phyloP scores from a whole-genome alignment of 1,140 invertebrate genomes.

The Bombus vancouverensis region DNA sequence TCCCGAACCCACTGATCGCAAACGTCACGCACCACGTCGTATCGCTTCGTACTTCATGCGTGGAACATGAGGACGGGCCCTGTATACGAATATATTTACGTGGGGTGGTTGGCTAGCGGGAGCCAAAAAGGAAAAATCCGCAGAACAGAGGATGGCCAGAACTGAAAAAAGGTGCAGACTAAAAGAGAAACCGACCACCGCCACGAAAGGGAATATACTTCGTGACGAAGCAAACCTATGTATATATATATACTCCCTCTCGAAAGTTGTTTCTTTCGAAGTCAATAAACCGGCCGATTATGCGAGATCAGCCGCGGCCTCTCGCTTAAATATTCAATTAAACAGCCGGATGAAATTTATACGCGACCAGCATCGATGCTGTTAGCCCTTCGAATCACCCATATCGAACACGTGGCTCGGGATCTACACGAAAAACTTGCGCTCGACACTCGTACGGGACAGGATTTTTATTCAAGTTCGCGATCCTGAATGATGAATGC shows the following conservation, averaged over 20 bases:
- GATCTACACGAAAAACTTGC: background rate
- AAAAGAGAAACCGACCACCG: slow-evolving; percentile 37
- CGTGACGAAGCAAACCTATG: slow-evolving; percentile 30
- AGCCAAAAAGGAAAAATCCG: background rate
- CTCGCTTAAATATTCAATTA: slow-evolving; percentile 49
- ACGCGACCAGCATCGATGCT: slow-evolving; percentile 6
- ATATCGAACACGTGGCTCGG: background rate
- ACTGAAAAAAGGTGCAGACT: slow-evolving; percentile 11
- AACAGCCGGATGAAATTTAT: slow-evolving; percentile 47
- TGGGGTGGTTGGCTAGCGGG: background rate
- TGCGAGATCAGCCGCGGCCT: slow-evolving; percentile 38
- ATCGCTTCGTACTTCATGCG: slow-evolving; percentile 64
- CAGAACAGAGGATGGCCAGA: slow-evolving; percentile 16
- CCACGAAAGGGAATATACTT: slow-evolving; percentile 45
- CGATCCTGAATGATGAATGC: background rate
- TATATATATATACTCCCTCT: slow-evolving; percentile 4
- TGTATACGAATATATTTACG: slow-evolving; percentile 35
- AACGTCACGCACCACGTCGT: slow-evolving; percentile 65
- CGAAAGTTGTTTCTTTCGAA: slow-evolving; percentile 30
- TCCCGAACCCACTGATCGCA: slow-evolving; percentile 56
- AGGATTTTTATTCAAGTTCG: background rate
- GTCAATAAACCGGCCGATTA: slow-evolving; percentile 53
- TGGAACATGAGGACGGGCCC: slow-evolving; percentile 56
- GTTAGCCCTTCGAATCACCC: background rate
- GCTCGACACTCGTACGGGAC: background rate